Percentiles rank a stretch among this genome's conserved stretches.
Conservation (phyloP, 2,113 vertebrate genomes). For the Athene cunicularia region DNA sequence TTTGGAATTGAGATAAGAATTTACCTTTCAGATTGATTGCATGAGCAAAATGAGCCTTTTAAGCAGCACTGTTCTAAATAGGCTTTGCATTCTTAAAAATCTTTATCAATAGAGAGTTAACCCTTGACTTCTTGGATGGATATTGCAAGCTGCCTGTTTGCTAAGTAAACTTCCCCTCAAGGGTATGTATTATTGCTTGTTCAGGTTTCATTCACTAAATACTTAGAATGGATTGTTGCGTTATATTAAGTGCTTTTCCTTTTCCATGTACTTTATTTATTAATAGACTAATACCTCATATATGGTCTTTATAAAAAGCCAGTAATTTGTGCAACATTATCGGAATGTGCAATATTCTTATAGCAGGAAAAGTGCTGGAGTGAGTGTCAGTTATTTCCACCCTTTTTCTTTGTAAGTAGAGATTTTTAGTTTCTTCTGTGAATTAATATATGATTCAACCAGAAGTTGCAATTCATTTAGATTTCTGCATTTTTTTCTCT, state of each 20-base stretch:
- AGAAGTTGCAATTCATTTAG: neutral
- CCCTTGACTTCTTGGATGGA: neutral
- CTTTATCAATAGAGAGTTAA: neutral
- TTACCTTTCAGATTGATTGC: slow-evolving; percentile 13
- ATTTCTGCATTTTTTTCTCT: slow-evolving; percentile 52
- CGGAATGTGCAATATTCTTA: slow-evolving; percentile 81
- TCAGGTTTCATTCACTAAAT: slow-evolving; percentile 45
- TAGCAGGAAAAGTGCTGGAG: slow-evolving; percentile 55
- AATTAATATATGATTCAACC: slow-evolving; percentile 36
- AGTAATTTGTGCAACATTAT: slow-evolving; percentile 73
- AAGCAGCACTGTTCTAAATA: slow-evolving; percentile 9
- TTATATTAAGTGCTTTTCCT: slow-evolving; percentile 57
- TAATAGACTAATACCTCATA: slow-evolving; percentile 81
- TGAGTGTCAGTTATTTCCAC: neutral
- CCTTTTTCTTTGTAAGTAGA: slow-evolving; percentile 60
- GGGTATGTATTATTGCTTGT: slow-evolving; percentile 9
- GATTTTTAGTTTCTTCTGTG: slow-evolving; percentile 57
- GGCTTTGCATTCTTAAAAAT: slow-evolving; percentile 12
- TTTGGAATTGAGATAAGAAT: neutral
- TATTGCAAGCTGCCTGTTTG: slow-evolving; percentile 55
- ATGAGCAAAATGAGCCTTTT: neutral
- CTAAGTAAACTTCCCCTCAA: slow-evolving; percentile 1
- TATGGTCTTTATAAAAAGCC: slow-evolving; percentile 75
- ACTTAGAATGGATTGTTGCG: slow-evolving; percentile 39
- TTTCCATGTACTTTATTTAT: slow-evolving; percentile 70